phyloP scores from a whole-genome alignment of 2,797 vertebrate species.

The Falco concolor region DNA sequence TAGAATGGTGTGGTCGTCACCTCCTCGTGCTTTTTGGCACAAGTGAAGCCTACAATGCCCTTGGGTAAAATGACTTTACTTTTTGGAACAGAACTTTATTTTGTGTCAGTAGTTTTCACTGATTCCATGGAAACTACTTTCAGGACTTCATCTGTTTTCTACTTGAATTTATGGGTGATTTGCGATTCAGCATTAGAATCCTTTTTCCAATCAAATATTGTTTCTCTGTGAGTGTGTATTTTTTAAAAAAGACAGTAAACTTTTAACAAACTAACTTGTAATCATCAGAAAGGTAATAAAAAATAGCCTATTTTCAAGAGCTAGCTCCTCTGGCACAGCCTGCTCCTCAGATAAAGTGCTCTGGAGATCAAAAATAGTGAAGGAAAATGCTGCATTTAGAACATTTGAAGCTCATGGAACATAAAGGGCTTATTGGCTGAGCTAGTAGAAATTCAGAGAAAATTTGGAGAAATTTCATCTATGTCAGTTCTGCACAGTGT shows the following conservation, averaged over 20 bases:
- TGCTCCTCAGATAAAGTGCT: neutral
- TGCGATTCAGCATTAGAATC: neutral
- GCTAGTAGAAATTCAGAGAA: neutral
- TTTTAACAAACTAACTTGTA: neutral
- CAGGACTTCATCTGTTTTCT: neutral
- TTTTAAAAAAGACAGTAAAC: neutral
- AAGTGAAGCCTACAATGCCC: neutral
- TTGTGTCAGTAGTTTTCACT: neutral
- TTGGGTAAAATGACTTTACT: neutral
- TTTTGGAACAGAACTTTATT: constrained; percentile 6
- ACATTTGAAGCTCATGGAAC: neutral
- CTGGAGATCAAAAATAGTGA: neutral
- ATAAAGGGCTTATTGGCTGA: neutral
- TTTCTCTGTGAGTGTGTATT: neutral
- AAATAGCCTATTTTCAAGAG: neutral
- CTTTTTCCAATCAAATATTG: neutral
- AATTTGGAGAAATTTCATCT: neutral
- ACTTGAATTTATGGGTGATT: neutral
- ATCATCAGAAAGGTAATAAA: neutral
- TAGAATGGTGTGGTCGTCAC: neutral
- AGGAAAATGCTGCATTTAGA: neutral
- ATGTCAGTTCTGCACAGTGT: neutral
- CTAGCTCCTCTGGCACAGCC: neutral
- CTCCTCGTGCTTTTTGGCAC: neutral
- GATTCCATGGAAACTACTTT: constrained; percentile 25